phyloP scores from a whole-genome alignment of 2,888 invertebrate species.

The Thymelicus acteon region DNA sequence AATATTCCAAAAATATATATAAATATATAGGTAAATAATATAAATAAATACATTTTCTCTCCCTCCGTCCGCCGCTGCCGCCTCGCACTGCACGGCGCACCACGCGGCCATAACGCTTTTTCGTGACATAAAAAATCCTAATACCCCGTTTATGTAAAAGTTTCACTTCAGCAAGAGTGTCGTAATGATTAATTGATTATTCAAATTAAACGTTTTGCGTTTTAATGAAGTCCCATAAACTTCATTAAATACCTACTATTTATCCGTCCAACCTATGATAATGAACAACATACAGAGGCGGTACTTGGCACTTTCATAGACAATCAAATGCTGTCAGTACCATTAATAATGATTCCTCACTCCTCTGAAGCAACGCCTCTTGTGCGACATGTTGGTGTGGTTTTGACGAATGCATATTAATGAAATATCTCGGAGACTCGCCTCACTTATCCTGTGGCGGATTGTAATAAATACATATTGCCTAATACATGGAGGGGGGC shows the following conservation, averaged over 20 bases:
- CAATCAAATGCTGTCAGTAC: constrained; percentile 58
- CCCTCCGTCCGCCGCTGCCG: no score
- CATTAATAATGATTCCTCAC: constrained; percentile 56
- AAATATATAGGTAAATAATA: no score
- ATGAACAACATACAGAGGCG: constrained; percentile 43
- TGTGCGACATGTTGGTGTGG: constrained; percentile 53
- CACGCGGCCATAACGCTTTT: no score
- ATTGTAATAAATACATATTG: no score
- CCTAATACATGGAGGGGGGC: no score
- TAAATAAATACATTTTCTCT: no score
- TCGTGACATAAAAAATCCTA: no score
- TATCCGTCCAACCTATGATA: not conserved
- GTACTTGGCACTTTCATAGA: constrained; percentile 55
- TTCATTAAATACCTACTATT: not conserved
- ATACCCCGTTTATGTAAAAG: no score
- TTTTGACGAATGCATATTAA: constrained; percentile 61
- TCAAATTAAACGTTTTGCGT: not conserved
- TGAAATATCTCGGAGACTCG: constrained; percentile 47
- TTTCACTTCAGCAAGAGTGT: not conserved
- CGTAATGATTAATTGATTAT: not conserved
- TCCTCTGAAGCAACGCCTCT: constrained; percentile 60
- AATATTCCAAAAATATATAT: no score
- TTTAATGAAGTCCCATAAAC: not conserved
- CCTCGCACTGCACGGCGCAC: no score
- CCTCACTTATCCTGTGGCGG: not conserved